Conservation (phyloP, 1,140 invertebrate species). For the Drosophila ironensis region DNA sequence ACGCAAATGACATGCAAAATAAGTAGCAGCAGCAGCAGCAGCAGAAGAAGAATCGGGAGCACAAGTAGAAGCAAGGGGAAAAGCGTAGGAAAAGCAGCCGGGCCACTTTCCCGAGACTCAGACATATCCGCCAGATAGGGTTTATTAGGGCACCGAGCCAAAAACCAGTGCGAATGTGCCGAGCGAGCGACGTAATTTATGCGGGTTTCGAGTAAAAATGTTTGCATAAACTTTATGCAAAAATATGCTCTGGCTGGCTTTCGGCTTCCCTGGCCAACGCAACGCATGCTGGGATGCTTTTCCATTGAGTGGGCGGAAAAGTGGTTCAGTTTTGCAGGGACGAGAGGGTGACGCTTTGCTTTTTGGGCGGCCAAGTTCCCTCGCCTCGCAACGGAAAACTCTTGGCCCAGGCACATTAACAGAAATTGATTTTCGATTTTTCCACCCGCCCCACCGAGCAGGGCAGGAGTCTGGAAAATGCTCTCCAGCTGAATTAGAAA, state of each 20-base stretch:
- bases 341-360: not conserved
- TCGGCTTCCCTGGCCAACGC: no score
- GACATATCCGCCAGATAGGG: constrained; percentile 46
- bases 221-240: constrained; percentile 59
- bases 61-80: not conserved
- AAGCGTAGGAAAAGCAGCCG: not conserved
- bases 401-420: constrained; percentile 63
- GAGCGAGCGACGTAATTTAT: constrained; percentile 40
- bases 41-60: constrained; percentile 52
- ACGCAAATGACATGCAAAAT: constrained; percentile 57
- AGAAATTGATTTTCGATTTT: constrained; percentile 77
- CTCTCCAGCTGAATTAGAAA: constrained; percentile 56
- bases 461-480: constrained; percentile 39
- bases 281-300: constrained; percentile 37
- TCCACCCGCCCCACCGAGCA: constrained; percentile 1
- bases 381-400: not conserved
- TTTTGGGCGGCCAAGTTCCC: not conserved
- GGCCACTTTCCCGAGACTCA: constrained; percentile 34
- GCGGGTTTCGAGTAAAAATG: constrained; percentile 57
- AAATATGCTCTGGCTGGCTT: constrained; percentile 56
- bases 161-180: constrained; percentile 26
- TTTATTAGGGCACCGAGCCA: constrained; percentile 44
- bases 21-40: constrained; percentile 25
- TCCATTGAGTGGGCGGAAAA: not conserved
- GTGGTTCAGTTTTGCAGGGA: not conserved